These are phyloP conservation scores for Parauchenoglanis punctatus DNA, from an alignment of 2,797 vertebrate genomes.

Conservation along the genomic window DNA sequence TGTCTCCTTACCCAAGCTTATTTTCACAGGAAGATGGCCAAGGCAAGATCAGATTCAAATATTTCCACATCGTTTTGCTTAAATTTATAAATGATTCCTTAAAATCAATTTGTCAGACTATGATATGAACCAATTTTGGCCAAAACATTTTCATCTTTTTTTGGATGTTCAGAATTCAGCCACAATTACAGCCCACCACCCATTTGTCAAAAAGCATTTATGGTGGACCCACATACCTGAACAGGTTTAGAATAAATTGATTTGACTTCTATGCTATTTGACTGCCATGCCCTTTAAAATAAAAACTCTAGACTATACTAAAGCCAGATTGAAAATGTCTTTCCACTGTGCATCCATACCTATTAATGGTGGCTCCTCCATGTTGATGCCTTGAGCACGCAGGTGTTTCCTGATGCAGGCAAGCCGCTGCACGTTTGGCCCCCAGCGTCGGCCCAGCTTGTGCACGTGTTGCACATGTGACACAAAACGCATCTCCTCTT, in stretches of 20 bases:
- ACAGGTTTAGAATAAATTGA: not conserved
- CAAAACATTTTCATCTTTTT: not conserved
- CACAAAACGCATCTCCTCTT: conserved; percentile 98
- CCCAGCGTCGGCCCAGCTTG: conserved; percentile 98
- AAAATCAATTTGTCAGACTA: not conserved
- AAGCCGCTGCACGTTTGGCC: conserved; percentile 96
- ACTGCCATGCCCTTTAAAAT: not conserved
- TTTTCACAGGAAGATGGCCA: not conserved
- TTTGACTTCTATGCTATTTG: not conserved
- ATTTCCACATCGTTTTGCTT: no score
- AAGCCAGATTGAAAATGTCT: not conserved
- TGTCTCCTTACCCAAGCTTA: no score
- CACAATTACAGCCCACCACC: not conserved
- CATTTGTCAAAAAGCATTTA: not conserved
- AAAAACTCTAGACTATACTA: not conserved
- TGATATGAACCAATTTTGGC: not conserved
- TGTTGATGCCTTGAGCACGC: conserved; percentile 99
- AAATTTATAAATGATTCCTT: not conserved
- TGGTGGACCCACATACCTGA: not conserved
- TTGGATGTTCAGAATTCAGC: not conserved
- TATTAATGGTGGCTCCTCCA: conserved; percentile 99
- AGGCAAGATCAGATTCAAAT: not conserved
- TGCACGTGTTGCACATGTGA: conserved; percentile 99
- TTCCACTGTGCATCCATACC: conserved; percentile 69
- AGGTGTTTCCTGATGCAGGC: conserved; percentile 99